A percentile compares a stretch with the other conserved stretches of the same genome.
Conservation (phyloP, 2,797 vertebrate genomes). For the Anguilla megastoma region DNA sequence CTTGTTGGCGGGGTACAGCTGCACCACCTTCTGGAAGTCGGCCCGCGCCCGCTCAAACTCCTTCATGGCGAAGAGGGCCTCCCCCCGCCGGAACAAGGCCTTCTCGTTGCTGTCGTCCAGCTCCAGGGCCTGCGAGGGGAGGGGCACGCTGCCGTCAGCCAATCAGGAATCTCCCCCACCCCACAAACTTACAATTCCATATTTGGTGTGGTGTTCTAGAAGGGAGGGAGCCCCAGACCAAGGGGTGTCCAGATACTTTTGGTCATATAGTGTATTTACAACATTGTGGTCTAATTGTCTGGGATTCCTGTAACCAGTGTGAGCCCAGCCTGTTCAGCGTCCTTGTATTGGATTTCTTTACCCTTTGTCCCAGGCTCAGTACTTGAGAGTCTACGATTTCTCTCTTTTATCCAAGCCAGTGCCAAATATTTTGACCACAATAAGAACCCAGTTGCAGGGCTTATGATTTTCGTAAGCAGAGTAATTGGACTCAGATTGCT, state of each 20-base stretch:
- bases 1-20: slow-evolving; percentile 92
- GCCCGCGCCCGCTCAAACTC: slow-evolving; percentile 86
- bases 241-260: too few species aligned
- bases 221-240: too few species aligned
- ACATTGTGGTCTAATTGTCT: too few species aligned
- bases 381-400: neutral
- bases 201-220: neutral
- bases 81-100: slow-evolving; percentile 91
- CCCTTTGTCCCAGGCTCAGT: too few species aligned
- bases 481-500: neutral
- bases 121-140: slow-evolving; percentile 80
- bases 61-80: slow-evolving; percentile 86
- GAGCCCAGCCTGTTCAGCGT: neutral
- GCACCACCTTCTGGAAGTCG: slow-evolving; percentile 87
- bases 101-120: slow-evolving; percentile 88
- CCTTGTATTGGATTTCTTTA: neutral
- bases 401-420: neutral
- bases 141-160: neutral
- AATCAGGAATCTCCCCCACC: neutral
- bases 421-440: neutral
- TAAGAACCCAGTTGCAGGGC: neutral
- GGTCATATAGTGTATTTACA: too few species aligned
- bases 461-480: neutral
- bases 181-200: neutral
- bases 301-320: too few species aligned